Evolutionary conservation across 2,888 invertebrate species (phyloP).

Genomic region (Thymelicus acteon): DNA sequence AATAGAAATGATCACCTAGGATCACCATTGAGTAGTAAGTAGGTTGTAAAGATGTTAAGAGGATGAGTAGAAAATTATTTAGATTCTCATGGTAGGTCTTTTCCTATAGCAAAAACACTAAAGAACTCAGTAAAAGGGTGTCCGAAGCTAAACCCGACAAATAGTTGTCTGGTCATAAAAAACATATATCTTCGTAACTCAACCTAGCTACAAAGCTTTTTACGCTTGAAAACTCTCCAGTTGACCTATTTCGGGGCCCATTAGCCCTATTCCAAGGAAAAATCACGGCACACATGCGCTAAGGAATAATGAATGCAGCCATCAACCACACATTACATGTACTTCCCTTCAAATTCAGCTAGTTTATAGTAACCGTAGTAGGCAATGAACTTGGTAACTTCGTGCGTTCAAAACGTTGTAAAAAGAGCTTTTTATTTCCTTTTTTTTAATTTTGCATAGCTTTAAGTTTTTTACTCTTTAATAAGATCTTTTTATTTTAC

Average conservation of each 20-base stretch:
- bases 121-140: no score
- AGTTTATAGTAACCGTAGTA: slow-evolving; percentile 1
- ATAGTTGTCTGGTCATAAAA: slow-evolving; percentile 11
- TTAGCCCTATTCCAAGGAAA: slow-evolving; percentile 32
- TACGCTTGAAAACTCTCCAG: slow-evolving; percentile 32
- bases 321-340: slow-evolving; percentile 24
- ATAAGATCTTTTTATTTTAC: no score
- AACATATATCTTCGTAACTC: slow-evolving; percentile 19
- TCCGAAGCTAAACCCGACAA: neutral
- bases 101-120: no score
- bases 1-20: no score
- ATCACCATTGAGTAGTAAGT: no score
- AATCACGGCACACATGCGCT: slow-evolving; percentile 27
- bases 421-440: no score
- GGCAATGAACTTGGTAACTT: no score
- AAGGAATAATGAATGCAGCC: slow-evolving; percentile 33
- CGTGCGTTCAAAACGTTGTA: neutral
- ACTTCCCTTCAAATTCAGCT: slow-evolving; percentile 2
- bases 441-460: no score
- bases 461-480: no score
- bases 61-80: no score
- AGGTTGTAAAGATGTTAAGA: no score
- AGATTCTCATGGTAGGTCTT: no score
- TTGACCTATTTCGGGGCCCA: slow-evolving; percentile 34
- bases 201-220: slow-evolving; percentile 29